Conservation (phyloP, 2,888 invertebrate species). For the Maniola hyperantus region DNA sequence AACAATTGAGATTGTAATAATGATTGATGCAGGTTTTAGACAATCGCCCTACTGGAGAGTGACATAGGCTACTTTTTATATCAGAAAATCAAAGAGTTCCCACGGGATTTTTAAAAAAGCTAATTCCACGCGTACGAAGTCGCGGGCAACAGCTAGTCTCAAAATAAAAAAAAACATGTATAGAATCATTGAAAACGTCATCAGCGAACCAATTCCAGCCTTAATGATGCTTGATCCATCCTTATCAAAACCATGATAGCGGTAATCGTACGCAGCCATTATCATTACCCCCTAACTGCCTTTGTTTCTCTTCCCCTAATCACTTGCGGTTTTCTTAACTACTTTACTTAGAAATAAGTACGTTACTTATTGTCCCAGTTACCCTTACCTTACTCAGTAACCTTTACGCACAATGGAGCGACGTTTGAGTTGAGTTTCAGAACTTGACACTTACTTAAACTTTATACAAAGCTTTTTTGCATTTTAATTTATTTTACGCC, state of each 20-base stretch:
- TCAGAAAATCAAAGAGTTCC: too few species aligned
- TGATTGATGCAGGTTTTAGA: too few species aligned
- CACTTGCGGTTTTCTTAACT: constrained; percentile 38
- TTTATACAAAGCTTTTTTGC: neutral
- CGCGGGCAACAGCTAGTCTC: too few species aligned
- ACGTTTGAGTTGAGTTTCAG: neutral
- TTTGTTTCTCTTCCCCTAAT: constrained; percentile 37
- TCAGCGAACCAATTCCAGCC: neutral
- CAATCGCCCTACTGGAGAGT: too few species aligned
- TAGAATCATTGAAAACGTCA: constrained; percentile 1
- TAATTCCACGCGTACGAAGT: too few species aligned
- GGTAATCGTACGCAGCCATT: constrained; percentile 16
- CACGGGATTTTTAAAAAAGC: too few species aligned
- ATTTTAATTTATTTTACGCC: too few species aligned
- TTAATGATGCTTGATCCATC: constrained; percentile 4
- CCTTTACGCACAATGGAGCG: constrained; percentile 2
- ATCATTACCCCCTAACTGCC: constrained; percentile 37
- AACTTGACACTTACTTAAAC: neutral
- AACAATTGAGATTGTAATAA: too few species aligned
- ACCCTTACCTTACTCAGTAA: neutral
- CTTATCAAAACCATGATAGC: constrained; percentile 17
- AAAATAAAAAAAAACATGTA: too few species aligned
- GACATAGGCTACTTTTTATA: too few species aligned
- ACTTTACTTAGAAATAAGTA: constrained; percentile 37
- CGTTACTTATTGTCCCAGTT: constrained; percentile 16